These are phyloP conservation scores for Drosophila ficusphila DNA, from an alignment of 1,140 invertebrate genomes.

Conservation along the genomic window DNA sequence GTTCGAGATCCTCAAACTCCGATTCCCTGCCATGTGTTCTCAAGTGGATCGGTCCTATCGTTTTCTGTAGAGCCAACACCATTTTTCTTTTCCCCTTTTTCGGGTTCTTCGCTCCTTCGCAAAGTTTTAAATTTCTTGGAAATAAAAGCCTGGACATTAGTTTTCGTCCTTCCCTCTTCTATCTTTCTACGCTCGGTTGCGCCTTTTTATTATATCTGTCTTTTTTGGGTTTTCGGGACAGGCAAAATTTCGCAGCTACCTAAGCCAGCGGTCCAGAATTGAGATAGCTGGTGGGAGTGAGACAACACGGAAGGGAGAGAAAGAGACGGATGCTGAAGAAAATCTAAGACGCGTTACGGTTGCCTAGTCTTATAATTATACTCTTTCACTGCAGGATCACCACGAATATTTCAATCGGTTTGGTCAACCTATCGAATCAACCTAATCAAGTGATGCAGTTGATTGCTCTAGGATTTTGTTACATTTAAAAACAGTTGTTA, in stretches of 20 bases:
- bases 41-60: constrained; percentile 49
- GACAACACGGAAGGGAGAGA: background rate
- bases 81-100: constrained; percentile 48
- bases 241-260: constrained; percentile 71
- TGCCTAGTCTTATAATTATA: constrained; percentile 26
- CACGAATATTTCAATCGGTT: background rate
- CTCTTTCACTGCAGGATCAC: background rate
- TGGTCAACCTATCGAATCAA: no score
- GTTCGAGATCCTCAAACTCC: constrained; percentile 48
- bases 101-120: constrained; percentile 50
- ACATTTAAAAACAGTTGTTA: no score
- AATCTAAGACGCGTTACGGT: constrained; percentile 61
- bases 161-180: constrained; percentile 73
- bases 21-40: constrained; percentile 60
- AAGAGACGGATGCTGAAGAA: constrained; percentile 16
- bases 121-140: constrained; percentile 83
- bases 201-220: constrained; percentile 51
- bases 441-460: no score
- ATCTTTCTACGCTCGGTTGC: constrained; percentile 58
- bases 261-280: constrained; percentile 2
- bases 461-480: no score
- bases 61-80: constrained; percentile 47
- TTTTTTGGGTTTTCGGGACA: constrained; percentile 40
- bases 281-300: constrained; percentile 9
- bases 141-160: constrained; percentile 81